Evolutionary conservation across 2,113 vertebrate species (phyloP), one percentile per base, ranked within the genome.

Genomic region (Rhabdomys dilectus): DNA sequence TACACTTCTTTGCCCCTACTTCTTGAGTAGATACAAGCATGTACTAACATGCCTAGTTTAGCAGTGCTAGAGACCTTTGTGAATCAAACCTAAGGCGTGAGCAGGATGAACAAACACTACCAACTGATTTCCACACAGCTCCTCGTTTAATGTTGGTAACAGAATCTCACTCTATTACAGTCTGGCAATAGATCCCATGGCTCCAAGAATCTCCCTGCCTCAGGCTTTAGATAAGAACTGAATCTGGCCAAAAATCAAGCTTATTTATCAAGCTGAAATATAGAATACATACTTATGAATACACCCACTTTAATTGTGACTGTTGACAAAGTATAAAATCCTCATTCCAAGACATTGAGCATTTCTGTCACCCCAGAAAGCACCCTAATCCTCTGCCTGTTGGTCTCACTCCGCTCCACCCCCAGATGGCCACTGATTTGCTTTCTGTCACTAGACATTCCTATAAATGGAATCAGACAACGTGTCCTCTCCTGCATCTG

Each of bases 391-490:
- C 19, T 17, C 42, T 42, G 36, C 36, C 7, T 31, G 51, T 22
- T n/a, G 19, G 45, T 6, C 64, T 29, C 53, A 36, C 64, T 31
- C 26, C 42, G 6, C 56, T 8, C 66, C 10, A 53, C 39, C 81
- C 72, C 22, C 86, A 81, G 82, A 86, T n/a, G 29, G 39, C 64
- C 68, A 51, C 64, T 53, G 56, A 66, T 80, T 88, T 53, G 31
- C 39, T 80, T 88, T 92, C 58, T 89, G 68, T 89, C 90, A 56
- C 77, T 82, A 48, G 77, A 82, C 9, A 15, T 45, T 45, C 48
- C 78, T 95, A 70, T 85, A 89, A 92, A 85, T 51, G 60, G 60
- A 73, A 89, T 70, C 86, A 84, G 11, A 84, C 70, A 31, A 56
- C 39, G 51, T 93, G 86, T 51, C 15, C 70, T 85, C 48, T 87